Evolutionary conservation across 1,140 invertebrate genomes (phyloP), one percentile per base, ranked within the genome.

Genomic region (Teleopsis dalmanni): DNA sequence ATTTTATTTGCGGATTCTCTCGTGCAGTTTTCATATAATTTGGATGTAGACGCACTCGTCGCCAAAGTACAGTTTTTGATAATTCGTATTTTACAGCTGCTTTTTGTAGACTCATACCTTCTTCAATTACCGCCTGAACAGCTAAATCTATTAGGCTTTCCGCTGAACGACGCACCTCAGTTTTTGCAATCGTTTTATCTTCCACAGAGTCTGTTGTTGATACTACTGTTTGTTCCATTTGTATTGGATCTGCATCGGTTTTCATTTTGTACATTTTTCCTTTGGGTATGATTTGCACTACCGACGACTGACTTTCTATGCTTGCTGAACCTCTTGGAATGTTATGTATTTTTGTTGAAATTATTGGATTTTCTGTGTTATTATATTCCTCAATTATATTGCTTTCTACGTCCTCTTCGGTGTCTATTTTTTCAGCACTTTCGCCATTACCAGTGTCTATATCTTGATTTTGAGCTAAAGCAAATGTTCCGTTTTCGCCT

Each of bases 11-110:
- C 3, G 74, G 75, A 23, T 70, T 63, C 22, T 70, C 73, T 10
- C 77, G 74, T 11, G 70, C 70, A 11, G 68, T 73, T 36, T 72
- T 74, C 55, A 66, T 60, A 48, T 77, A 75, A 0, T 65, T 57
- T 25, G 73, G 71, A 50, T 61, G 53, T 42, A 77, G 78, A 51
- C 77, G 75, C 40, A 80, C 77, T 44, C 77, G 62, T 46, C 78
- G 64, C 78, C 78, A 81, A 18, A 81, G 58, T 3, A 81, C 78
- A 10, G 78, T 81, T 62, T 81, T 81, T 11, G 78, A 78, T 54
- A 81, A 78, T 41, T 73, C 71, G 48, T 62, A 79, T 47, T 74
- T 72, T 56, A 72, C 59, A 3, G 78, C 76, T 16, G 78, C 78
- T 11, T 73, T 71, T 18, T 78, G 76, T 47, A 80, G 72, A 4